Percentiles rank a stretch among this genome's conserved stretches.
Evolutionary conservation across 2,888 invertebrate genomes (phyloP).

Genomic region (Polydrusus cervinus): DNA sequence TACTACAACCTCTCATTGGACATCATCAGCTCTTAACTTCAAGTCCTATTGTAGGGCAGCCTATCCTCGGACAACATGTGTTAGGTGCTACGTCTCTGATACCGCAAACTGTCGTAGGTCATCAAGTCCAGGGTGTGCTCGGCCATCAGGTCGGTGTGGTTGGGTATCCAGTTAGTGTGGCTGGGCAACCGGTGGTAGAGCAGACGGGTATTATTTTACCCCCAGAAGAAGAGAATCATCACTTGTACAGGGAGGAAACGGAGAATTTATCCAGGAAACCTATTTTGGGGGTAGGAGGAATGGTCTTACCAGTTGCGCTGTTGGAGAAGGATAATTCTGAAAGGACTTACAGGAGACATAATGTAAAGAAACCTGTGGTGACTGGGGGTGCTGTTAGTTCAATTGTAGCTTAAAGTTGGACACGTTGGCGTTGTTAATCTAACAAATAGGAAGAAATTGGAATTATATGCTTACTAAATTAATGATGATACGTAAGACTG

Average conservation of each 20-base stretch:
- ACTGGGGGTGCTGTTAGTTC: conserved; percentile 5
- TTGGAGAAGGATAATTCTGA: conserved; percentile 45
- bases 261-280: conserved; percentile 46
- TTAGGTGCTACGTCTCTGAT: not conserved
- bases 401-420: not conserved
- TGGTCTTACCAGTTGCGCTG: conserved; percentile 11
- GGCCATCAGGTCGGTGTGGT: not conserved
- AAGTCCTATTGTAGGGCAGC: not conserved
- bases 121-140: not conserved
- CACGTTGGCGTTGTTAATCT: not conserved
- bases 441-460: too few species aligned
- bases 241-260: conserved; percentile 44
- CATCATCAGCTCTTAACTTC: not conserved
- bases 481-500: not conserved
- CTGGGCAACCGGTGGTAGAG: not conserved
- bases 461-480: too few species aligned
- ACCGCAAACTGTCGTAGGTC: not conserved
- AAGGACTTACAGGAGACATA: conserved; percentile 30
- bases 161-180: not conserved
- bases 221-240: conserved; percentile 43
- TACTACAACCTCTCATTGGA: not conserved
- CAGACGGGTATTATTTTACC: conserved; percentile 16
- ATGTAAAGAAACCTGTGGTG: conserved; percentile 36
- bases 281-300: conserved; percentile 33
- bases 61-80: not conserved